Percentiles rank a stretch among this genome's conserved stretches.
Evolutionary conservation across 2,888 invertebrate genomes (phyloP).

Genomic region (Synergus laeviventris): DNA sequence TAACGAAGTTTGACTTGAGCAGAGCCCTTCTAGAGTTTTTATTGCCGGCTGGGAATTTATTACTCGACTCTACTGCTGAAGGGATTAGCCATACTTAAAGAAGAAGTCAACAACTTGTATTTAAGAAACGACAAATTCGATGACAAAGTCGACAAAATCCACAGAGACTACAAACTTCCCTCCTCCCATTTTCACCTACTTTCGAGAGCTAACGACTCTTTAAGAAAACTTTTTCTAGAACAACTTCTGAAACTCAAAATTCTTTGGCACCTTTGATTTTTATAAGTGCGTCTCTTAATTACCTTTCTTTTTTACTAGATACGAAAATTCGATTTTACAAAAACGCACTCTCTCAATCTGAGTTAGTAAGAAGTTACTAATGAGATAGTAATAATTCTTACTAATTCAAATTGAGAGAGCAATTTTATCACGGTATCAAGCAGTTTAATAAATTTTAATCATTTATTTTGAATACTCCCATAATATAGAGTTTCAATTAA

Average conservation of each 20-base stretch:
- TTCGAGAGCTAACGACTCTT: not conserved
- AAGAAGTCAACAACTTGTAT: constrained; percentile 44
- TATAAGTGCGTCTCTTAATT: not conserved
- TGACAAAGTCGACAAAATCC: constrained; percentile 15
- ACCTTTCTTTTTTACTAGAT: not conserved
- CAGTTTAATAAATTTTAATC: not conserved
- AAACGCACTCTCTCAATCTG: not conserved
- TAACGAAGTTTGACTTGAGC: constrained; percentile 47
- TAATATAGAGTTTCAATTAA: not conserved
- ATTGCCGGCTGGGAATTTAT: constrained; percentile 46
- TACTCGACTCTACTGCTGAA: constrained; percentile 38
- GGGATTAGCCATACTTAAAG: constrained; percentile 44
- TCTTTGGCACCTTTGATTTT: not conserved
- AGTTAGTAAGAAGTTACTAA: no score
- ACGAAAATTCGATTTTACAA: not conserved
- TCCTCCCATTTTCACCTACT: constrained; percentile 20
- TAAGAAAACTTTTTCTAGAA: constrained; percentile 4
- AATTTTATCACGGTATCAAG: not conserved
- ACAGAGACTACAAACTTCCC: not conserved
- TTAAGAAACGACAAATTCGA: constrained; percentile 34
- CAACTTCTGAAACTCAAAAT: no score
- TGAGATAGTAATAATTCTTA: no score
- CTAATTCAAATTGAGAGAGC: no score
- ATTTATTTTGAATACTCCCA: not conserved
- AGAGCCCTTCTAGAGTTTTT: constrained; percentile 42